A percentile compares a stretch with the other conserved stretches of the same genome.
Evolutionary conservation across 2,888 invertebrate species (phyloP).

Genomic region (Acleris cristana): DNA sequence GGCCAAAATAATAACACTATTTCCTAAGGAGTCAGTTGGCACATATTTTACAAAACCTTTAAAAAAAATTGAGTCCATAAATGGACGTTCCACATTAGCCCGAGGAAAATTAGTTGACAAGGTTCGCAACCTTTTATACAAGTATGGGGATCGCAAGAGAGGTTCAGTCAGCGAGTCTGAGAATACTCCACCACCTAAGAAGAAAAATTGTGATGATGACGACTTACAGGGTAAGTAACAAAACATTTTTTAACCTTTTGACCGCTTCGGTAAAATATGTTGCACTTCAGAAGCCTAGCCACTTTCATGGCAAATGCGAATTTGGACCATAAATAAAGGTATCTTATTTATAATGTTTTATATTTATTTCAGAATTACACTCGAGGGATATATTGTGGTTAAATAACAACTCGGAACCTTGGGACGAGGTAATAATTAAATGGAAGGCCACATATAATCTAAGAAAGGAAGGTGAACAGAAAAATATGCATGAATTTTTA

Average conservation of each 20-base stretch:
- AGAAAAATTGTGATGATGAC: not conserved
- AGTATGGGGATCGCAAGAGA: slow-evolving; percentile 17
- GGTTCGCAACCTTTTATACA: slow-evolving; percentile 24
- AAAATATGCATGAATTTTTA: too few species aligned
- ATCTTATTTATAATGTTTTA: too few species aligned
- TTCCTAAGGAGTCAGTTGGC: slow-evolving; percentile 21
- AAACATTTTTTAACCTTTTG: slow-evolving; percentile 1
- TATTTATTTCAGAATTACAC: not conserved
- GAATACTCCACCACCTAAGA: slow-evolving; percentile 10
- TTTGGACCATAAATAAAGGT: too few species aligned
- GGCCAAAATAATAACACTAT: slow-evolving; percentile 26
- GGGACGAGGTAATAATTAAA: too few species aligned
- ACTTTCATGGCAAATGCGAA: too few species aligned
- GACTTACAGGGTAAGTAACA: slow-evolving; percentile 5
- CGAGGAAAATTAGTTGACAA: slow-evolving; percentile 24
- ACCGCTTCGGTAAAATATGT: too few species aligned
- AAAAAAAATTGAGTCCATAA: slow-evolving; percentile 19
- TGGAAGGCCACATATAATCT: too few species aligned
- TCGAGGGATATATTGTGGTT: too few species aligned
- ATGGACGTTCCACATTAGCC: slow-evolving; percentile 25
- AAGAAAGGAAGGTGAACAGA: too few species aligned
- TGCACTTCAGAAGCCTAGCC: too few species aligned
- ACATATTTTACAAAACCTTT: slow-evolving; percentile 29
- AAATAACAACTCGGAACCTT: not conserved
- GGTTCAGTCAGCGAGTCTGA: slow-evolving; percentile 5